Conservation (phyloP, 1,140 invertebrate genomes). For the Homarus americanus region DNA sequence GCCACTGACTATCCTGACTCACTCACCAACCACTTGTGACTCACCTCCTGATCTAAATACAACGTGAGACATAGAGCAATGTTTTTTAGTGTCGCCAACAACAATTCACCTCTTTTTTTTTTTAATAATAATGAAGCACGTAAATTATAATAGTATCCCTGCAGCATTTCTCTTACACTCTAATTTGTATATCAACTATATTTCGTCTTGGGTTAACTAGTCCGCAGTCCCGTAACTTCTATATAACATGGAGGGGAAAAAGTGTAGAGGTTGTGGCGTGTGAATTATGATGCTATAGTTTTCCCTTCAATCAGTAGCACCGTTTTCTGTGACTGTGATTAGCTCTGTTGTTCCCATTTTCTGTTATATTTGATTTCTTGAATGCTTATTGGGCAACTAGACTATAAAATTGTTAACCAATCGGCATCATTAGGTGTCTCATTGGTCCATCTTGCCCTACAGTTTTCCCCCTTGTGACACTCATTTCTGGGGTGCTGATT, state of each 20-base stretch:
- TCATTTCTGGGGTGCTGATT: neutral
- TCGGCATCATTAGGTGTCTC: too few species aligned
- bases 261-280: neutral
- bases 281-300: too few species aligned
- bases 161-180: constrained; percentile 2
- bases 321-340: too few species aligned
- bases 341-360: too few species aligned
- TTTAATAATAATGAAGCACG: neutral
- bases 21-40: neutral
- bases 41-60: neutral
- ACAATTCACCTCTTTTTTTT: neutral
- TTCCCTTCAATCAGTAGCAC: too few species aligned
- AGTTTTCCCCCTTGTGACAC: neutral
- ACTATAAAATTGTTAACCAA: too few species aligned
- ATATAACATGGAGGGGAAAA: neutral
- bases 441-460: too few species aligned
- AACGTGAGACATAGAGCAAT: constrained; percentile 3
- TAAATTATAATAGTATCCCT: constrained; percentile 4
- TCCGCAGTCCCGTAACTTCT: neutral
- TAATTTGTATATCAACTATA: constrained; percentile 8
- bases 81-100: neutral
- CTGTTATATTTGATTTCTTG: neutral
- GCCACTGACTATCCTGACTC: too few species aligned
- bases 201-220: neutral
- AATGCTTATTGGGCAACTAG: neutral